phyloP scores from a whole-genome alignment of 1,140 invertebrate genomes.

The Orussus abietinus region DNA sequence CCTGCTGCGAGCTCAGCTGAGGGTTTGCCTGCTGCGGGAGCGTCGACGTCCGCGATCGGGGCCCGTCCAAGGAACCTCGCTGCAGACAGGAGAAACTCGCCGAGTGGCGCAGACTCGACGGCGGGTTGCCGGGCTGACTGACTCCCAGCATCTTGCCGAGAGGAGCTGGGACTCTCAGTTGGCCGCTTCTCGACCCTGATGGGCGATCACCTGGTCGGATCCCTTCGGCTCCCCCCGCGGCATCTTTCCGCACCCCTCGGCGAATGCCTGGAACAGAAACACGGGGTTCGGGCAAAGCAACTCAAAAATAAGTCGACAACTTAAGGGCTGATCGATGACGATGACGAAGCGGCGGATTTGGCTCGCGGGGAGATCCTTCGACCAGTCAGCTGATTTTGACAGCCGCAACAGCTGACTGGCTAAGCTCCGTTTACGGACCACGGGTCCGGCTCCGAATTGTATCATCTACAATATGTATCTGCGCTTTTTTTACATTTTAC shows the following conservation, averaged over 20 bases:
- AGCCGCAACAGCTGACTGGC: too few relatives aligned
- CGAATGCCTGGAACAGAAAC: conserved; percentile 46
- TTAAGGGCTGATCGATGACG: too few relatives aligned
- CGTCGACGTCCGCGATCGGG: conserved; percentile 52
- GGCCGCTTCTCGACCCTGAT: conserved; percentile 9
- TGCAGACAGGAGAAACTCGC: conserved; percentile 56
- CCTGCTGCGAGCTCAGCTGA: conserved; percentile 32
- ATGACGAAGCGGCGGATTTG: too few relatives aligned
- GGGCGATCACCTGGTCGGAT: too few relatives aligned
- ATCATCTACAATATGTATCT: too few relatives aligned
- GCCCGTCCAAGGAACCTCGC: conserved; percentile 42
- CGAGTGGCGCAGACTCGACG: conserved; percentile 53
- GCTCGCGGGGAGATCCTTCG: too few relatives aligned
- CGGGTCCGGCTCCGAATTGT: too few relatives aligned
- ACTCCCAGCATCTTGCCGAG: conserved; percentile 48
- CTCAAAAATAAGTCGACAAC: conserved; percentile 45
- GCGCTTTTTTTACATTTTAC: too few relatives aligned
- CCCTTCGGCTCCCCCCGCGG: too few relatives aligned
- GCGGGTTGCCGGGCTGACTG: conserved; percentile 48
- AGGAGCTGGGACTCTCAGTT: too few relatives aligned
- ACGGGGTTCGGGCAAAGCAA: conserved; percentile 45
- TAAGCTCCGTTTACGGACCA: too few relatives aligned
- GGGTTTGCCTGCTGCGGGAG: conserved; percentile 44
- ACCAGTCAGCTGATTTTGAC: too few relatives aligned
- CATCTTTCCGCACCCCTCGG: neutral